phyloP scores from a whole-genome alignment of 2,888 invertebrate species.

The Oligia fasciuncula region DNA sequence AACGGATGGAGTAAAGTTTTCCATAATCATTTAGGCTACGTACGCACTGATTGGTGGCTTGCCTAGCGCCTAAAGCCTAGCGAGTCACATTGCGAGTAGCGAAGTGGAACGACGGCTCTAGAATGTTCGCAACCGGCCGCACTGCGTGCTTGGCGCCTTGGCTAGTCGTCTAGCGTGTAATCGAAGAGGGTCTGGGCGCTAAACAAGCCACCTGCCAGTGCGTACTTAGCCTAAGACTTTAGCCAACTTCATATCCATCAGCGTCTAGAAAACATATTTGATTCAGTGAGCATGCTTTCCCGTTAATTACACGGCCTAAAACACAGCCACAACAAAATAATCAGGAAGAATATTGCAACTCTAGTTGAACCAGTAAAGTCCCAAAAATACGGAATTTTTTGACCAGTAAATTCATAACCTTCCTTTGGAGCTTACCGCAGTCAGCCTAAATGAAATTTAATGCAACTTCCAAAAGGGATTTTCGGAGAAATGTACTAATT shows the following conservation, averaged over 20 bases:
- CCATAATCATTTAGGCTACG: neutral
- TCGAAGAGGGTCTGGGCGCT: no score
- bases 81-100: no score
- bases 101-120: no score
- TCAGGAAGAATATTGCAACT: slow-evolving; percentile 25
- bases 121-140: no score
- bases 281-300: neutral
- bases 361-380: slow-evolving; percentile 5
- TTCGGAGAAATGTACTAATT: slow-evolving; percentile 61
- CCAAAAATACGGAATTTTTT: slow-evolving; percentile 14
- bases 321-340: slow-evolving; percentile 3
- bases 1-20: neutral
- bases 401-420: slow-evolving; percentile 38
- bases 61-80: no score
- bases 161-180: no score
- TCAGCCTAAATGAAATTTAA: slow-evolving; percentile 53
- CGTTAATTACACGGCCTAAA: slow-evolving; percentile 13
- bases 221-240: neutral
- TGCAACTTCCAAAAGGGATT: slow-evolving; percentile 57
- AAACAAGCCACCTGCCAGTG: no score
- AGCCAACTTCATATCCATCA: neutral
- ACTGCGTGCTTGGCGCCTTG: no score
- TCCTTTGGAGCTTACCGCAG: slow-evolving; percentile 53
- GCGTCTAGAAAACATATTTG: neutral
- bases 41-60: no score